A percentile compares a stretch with the other conserved stretches of the same genome.
phyloP scores from a whole-genome alignment of 92 coral and sea anemone species.

The Heteractis magnifica region DNA sequence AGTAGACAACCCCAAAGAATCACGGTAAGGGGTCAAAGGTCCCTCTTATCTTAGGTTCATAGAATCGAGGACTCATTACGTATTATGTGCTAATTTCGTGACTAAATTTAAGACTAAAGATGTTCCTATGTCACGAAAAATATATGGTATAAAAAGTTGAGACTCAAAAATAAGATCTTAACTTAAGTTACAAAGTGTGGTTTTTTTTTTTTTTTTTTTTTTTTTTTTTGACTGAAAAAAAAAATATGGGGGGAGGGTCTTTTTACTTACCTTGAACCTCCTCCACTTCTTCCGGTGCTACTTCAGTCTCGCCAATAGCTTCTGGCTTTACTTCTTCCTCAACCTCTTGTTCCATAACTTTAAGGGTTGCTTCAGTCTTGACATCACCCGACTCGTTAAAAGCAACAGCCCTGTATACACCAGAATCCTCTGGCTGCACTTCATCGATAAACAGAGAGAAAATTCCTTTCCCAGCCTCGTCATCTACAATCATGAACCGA shows the following conservation, averaged over 20 bases:
- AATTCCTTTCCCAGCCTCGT: constrained; percentile 69
- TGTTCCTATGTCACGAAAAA: no score
- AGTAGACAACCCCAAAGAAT: constrained; percentile 27
- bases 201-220: no score
- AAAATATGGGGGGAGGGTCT: not conserved
- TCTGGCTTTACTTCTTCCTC: constrained; percentile 4
- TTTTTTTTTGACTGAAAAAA: no score
- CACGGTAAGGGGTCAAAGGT: constrained; percentile 27
- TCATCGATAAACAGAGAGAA: constrained; percentile 59
- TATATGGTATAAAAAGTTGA: no score
- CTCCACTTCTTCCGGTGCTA: constrained; percentile 57
- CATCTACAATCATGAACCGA: constrained; percentile 60
- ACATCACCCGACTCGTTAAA: constrained; percentile 68
- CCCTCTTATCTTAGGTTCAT: not conserved
- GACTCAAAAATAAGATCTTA: no score
- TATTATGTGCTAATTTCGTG: not conserved
- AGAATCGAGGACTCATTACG: not conserved
- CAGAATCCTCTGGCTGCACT: constrained; percentile 57
- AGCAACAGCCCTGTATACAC: constrained; percentile 62
- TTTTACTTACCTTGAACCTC: constrained; percentile 22
- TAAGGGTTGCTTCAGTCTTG: constrained; percentile 69
- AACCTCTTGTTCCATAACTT: constrained; percentile 58
- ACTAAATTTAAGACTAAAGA: not conserved
- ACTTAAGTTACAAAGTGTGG: not conserved
- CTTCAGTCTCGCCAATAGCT: constrained; percentile 46